Conservation (phyloP, 2,888 invertebrate species). For the Noctua comes region DNA sequence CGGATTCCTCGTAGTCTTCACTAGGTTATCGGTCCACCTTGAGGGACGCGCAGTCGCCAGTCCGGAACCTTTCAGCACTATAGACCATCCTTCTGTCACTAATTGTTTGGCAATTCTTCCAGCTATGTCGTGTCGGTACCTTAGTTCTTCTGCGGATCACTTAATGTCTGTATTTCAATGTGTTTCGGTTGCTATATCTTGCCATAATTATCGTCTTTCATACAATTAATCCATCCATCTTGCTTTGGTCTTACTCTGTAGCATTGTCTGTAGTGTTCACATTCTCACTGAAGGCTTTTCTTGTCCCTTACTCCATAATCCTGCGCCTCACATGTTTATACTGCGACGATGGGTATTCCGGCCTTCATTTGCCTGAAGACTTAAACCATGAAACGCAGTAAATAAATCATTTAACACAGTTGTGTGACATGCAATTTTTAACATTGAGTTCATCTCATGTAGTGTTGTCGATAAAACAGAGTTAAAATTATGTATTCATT, state of each 20-base stretch:
- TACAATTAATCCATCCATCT: background rate
- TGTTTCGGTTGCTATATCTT: background rate
- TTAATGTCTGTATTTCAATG: background rate
- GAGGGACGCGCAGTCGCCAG: background rate
- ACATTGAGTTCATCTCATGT: background rate
- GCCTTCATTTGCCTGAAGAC: background rate
- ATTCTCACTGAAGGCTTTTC: background rate
- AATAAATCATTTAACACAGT: conserved; percentile 24
- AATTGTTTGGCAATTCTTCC: background rate
- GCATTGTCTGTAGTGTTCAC: background rate
- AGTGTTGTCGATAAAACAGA: background rate
- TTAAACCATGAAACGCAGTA: conserved; percentile 28
- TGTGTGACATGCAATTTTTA: conserved; percentile 3
- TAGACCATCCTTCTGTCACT: background rate
- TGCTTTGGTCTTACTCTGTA: background rate
- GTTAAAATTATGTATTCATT: background rate
- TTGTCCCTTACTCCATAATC: background rate
- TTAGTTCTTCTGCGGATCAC: background rate
- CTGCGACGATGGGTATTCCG: background rate
- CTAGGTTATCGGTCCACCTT: background rate
- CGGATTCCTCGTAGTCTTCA: background rate
- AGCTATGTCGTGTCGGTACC: background rate
- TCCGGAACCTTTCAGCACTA: background rate
- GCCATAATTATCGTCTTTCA: background rate
- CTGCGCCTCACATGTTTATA: background rate